Conservation (phyloP, 2,888 invertebrate species). For the Sicus ferrugineus region DNA sequence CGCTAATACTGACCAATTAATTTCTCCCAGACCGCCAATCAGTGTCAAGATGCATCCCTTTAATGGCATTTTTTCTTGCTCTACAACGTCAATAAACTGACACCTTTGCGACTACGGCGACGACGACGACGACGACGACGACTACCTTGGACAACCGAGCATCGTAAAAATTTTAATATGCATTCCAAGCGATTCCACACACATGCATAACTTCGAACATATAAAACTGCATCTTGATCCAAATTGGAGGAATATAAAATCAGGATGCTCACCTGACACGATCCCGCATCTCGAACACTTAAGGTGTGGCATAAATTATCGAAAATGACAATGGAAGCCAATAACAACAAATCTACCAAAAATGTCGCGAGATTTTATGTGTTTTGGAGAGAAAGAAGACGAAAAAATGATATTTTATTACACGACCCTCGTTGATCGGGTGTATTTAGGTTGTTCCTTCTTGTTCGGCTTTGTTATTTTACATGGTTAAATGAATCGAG, state of each 20-base stretch:
- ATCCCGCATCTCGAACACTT: slow-evolving; percentile 48
- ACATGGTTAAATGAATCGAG: background rate
- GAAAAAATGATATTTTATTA: background rate
- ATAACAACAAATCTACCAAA: slow-evolving; percentile 29
- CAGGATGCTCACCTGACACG: slow-evolving; percentile 54
- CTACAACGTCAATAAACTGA: background rate
- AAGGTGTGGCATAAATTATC: slow-evolving; percentile 52
- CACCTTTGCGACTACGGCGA: slow-evolving; percentile 7
- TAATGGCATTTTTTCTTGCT: background rate
- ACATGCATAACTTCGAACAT: background rate
- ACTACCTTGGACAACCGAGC: background rate
- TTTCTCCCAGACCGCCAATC: background rate
- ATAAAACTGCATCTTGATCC: background rate
- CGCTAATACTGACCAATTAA: too few species aligned
- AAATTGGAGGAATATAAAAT: slow-evolving; percentile 42
- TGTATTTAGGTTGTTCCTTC: background rate
- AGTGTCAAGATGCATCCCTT: background rate
- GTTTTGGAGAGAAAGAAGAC: background rate
- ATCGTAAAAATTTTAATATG: slow-evolving; percentile 28
- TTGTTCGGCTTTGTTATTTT: background rate
- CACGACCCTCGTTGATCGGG: background rate
- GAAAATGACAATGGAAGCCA: slow-evolving; percentile 27
- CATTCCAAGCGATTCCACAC: slow-evolving; percentile 22
- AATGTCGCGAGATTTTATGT: slow-evolving; percentile 23
- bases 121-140: background rate